Percentiles rank a stretch among this genome's conserved stretches.
These are phyloP conservation scores for Tinamus major DNA, from an alignment of 2,797 vertebrate genomes.

Conservation along the genomic window DNA sequence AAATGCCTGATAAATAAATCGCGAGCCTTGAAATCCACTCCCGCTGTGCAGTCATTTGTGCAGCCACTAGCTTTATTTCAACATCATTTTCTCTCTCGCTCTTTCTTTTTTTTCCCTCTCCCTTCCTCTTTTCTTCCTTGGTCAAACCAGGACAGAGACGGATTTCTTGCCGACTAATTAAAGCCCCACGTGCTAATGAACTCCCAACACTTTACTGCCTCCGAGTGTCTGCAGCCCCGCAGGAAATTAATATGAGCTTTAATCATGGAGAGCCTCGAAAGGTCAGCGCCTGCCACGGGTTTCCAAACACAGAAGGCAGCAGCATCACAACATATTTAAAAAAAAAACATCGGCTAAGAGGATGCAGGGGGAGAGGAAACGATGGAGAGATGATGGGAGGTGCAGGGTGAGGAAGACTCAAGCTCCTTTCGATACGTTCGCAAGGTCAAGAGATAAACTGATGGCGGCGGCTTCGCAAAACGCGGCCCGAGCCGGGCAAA, in stretches of 20 bases:
- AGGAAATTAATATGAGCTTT: constrained; percentile 82
- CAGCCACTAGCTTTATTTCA: constrained; percentile 44
- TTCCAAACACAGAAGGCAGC: constrained; percentile 66
- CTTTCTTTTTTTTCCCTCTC: neutral
- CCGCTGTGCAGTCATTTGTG: constrained; percentile 36
- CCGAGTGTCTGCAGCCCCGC: constrained; percentile 67
- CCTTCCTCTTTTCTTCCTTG: neutral
- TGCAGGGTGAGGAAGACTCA: neutral
- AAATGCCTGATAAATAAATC: constrained; percentile 36
- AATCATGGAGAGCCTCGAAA: constrained; percentile 76
- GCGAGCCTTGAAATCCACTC: constrained; percentile 29
- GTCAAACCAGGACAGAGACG: constrained; percentile 61
- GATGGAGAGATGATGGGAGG: constrained; percentile 44
- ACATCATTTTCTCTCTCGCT: neutral
- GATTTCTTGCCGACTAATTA: constrained; percentile 76
- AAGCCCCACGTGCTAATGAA: constrained; percentile 77
- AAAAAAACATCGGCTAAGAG: constrained; percentile 23
- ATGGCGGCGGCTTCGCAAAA: neutral
- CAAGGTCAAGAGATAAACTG: neutral
- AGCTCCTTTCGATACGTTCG: neutral
- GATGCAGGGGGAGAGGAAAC: constrained; percentile 8
- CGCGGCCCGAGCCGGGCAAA: neutral
- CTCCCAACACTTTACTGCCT: constrained; percentile 68
- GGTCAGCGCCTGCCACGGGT: constrained; percentile 74
- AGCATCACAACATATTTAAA: constrained; percentile 58